A percentile compares a stretch with the other conserved stretches of the same genome.
phyloP scores from a whole-genome alignment of 1,140 invertebrate species.

The Pseudachorutes palmiensis region DNA sequence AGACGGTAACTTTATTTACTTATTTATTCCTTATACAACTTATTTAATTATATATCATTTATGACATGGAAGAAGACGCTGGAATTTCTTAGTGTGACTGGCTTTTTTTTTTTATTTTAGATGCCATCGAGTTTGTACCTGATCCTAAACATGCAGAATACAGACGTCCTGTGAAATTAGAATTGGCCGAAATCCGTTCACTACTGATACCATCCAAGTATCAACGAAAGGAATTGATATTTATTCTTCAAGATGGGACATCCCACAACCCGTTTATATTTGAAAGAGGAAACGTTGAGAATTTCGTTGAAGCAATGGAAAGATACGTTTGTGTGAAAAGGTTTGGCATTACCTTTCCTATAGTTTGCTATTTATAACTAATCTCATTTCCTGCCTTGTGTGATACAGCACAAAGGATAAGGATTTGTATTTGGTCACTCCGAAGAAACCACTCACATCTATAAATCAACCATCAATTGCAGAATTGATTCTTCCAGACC shows the following conservation, averaged over 20 bases:
- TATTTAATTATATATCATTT: not conserved
- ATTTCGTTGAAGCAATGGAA: slow-evolving; percentile 55
- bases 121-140: slow-evolving; percentile 31
- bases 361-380: not conserved
- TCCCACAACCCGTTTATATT: slow-evolving; percentile 73
- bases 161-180: slow-evolving; percentile 32
- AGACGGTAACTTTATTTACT: too few relatives aligned
- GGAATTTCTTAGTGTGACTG: too few relatives aligned
- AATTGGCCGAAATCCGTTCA: slow-evolving; percentile 34
- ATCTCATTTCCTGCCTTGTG: not conserved
- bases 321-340: slow-evolving; percentile 45
- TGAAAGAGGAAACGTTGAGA: slow-evolving; percentile 71
- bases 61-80: too few relatives aligned
- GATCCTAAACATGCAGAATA: slow-evolving; percentile 22
- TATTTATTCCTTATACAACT: too few relatives aligned
- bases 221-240: slow-evolving; percentile 50
- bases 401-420: slow-evolving; percentile 55
- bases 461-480: slow-evolving; percentile 12
- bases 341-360: slow-evolving; percentile 35
- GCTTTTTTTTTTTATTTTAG: slow-evolving; percentile 17
- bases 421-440: slow-evolving; percentile 61
- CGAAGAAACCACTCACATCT: slow-evolving; percentile 8
- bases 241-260: slow-evolving; percentile 62
- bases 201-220: slow-evolving; percentile 19
- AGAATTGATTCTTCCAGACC: slow-evolving; percentile 28